Evolutionary conservation across 2,888 invertebrate genomes (phyloP), one percentile per base, ranked within the genome.

Genomic region (Cheilosia vulpina): DNA sequence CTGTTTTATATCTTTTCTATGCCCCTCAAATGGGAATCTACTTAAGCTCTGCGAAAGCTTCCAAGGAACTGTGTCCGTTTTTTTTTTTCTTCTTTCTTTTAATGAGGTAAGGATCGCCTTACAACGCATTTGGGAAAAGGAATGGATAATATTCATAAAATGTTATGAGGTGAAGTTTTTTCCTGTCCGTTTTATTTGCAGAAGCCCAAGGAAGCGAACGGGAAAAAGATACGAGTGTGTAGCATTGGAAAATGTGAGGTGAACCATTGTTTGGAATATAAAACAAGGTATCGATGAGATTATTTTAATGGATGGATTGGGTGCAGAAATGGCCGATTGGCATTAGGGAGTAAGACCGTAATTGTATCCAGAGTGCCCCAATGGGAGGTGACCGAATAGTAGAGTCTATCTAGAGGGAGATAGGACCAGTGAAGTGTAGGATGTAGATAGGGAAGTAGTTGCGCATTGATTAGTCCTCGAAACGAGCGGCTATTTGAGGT

Each of bases 91-190:
- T 13, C 38, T 38, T 24, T 31, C 72, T 76, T 47, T 80, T 85
- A 80, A 80, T 80, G 84, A 72, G 66, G 75, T 71, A 50, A 65
- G 71, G 80, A 85, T 71, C 62, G 75, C 80, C 80, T 71, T 76
- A 63, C 53, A 75, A 80, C 60, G 79, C 84, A 84, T 84, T 84
- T 80, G 80, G 79, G 75, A 65, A 43, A 75, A 69, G 58, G 65
- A 80, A 75, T 80, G 65, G 80, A 84, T 84, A 80, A 85, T 85
- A 80, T 72, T 85, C 84, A 80, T 80, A 80, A 85, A 85, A 85
- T 76, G 76, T 85, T 80, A 85, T 72, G 84, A 71, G 43, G 41
- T 31, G 24, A 66, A 60, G 60, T 77, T 60, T 65, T 65, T 34
- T 15, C 13, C 34, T 69, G 13, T 41, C 27, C 27, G 5, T 41